Conservation (phyloP, 2,113 vertebrate species). For the Perca fluviatilis region DNA sequence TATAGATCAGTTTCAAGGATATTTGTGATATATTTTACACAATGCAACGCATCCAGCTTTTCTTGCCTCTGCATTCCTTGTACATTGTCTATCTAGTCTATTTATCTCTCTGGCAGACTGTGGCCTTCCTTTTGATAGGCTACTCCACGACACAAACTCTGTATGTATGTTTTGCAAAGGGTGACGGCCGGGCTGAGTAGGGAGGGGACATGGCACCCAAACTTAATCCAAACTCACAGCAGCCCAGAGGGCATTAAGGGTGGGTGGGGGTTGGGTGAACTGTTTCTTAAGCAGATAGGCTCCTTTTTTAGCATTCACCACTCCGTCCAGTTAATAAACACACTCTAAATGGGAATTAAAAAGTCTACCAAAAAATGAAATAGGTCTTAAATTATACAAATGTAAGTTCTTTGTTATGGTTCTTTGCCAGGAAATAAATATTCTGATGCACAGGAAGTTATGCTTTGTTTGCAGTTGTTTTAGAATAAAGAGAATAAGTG, state of each 20-base stretch:
- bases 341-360: constrained; percentile 15
- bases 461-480: background rate
- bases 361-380: background rate
- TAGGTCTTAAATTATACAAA: background rate
- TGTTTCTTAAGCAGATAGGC: constrained; percentile 67
- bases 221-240: constrained; percentile 83
- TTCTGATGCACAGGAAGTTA: background rate
- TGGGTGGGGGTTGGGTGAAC: constrained; percentile 77
- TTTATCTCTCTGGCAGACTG: constrained; percentile 7
- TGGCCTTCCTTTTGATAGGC: constrained; percentile 39
- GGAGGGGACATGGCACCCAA: constrained; percentile 76
- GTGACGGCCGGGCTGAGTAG: constrained; percentile 37
- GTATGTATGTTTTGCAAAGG: constrained; percentile 38
- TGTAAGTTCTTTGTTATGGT: background rate
- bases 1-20: background rate
- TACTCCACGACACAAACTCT: constrained; percentile 13
- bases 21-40: constrained; percentile 7
- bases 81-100: background rate
- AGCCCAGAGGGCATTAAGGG: constrained; percentile 77
- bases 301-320: constrained; percentile 67
- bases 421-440: background rate
- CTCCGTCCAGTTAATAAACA: constrained; percentile 55
- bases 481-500: background rate
- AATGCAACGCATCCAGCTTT: background rate
- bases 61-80: constrained; percentile 24